Evolutionary conservation across 2,797 vertebrate genomes (phyloP).

Genomic region (Morelia viridis): DNA sequence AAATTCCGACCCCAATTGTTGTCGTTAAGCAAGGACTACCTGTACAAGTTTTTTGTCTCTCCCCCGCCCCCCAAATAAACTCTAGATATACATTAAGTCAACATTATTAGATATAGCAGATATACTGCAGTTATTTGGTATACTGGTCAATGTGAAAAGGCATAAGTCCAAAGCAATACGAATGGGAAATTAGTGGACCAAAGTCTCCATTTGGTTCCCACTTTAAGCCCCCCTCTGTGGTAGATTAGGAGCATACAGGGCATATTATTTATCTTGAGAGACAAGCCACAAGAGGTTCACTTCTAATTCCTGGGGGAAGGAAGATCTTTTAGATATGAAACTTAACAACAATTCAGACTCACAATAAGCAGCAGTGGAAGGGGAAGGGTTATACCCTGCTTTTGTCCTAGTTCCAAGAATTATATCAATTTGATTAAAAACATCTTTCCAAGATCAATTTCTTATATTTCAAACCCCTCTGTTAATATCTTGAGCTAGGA

Average conservation of each 20-base stretch:
- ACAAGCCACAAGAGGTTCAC: no score
- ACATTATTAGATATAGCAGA: neutral
- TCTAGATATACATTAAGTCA: neutral
- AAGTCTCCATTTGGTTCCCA: neutral
- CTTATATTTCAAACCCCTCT: neutral
- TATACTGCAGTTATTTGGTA: neutral
- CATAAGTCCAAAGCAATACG: neutral
- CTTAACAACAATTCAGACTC: neutral
- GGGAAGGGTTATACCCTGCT: neutral
- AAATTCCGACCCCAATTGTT: no score
- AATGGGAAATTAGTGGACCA: neutral
- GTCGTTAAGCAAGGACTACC: no score
- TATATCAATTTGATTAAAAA: neutral
- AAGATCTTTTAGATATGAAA: neutral
- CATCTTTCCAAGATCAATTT: neutral
- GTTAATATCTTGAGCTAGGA: neutral
- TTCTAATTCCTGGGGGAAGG: neutral
- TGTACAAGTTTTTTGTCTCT: neutral
- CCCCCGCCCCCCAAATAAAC: neutral
- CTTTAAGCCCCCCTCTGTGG: neutral
- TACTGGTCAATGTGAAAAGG: neutral
- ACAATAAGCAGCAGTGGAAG: neutral
- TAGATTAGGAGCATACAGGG: neutral
- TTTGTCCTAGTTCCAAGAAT: neutral
- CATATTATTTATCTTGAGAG: no score